These are phyloP conservation scores for Saccostrea glomerata DNA, from an alignment of 1,140 invertebrate genomes.

Conservation along the genomic window DNA sequence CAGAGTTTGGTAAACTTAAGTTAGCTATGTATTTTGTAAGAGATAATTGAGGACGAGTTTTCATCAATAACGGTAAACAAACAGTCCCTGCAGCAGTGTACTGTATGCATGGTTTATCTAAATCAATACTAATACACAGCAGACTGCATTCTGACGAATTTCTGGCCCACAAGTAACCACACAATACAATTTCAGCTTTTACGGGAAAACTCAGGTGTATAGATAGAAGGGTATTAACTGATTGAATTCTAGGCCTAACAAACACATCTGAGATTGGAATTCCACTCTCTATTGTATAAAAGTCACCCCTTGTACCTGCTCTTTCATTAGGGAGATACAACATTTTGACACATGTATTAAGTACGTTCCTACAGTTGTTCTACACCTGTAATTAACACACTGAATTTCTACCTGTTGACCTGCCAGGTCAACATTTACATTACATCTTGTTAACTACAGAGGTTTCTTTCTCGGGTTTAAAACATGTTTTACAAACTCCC, in stretches of 20 bases:
- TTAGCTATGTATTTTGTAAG: too few relatives aligned
- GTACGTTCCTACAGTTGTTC: background rate
- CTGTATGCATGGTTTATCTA: background rate
- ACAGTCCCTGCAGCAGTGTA: background rate
- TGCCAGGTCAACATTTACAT: background rate
- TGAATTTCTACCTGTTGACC: conserved; percentile 13
- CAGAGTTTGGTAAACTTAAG: too few relatives aligned
- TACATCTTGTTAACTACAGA: conserved; percentile 28
- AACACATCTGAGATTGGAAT: conserved; percentile 23
- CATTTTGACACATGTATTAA: conserved; percentile 14
- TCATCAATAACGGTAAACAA: background rate
- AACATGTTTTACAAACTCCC: conserved; percentile 16
- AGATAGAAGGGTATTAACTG: background rate
- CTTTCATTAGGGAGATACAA: conserved; percentile 1
- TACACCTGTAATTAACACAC: conserved; percentile 28
- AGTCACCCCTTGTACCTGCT: background rate
- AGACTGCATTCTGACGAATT: background rate
- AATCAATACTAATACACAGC: background rate
- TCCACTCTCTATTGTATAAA: conserved; percentile 3
- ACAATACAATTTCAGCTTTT: background rate
- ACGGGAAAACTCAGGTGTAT: background rate
- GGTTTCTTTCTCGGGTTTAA: background rate
- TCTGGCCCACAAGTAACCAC: background rate
- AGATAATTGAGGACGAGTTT: background rate
- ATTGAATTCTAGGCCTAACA: conserved; percentile 1